Base-by-base conservation (phyloP, 2,888 invertebrate species). In the Apodemia duryi region DNA sequence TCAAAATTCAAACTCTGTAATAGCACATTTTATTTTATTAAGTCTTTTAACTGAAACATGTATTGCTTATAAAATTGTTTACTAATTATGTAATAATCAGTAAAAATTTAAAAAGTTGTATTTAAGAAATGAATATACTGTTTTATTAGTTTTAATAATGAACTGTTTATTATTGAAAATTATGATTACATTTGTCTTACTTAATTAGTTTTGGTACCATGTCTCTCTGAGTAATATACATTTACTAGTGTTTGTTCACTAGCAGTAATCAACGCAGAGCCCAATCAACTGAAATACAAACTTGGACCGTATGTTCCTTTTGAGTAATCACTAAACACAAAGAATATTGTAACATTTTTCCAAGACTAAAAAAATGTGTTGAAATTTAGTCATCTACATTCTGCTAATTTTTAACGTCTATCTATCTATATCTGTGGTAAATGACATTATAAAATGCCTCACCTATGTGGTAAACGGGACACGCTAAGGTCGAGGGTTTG, bases 401-500 rank as follows among this genome's bases (percentile, higher is more conserved):
- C 13, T 46, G 13, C 13, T 13, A 46, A 13, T 46, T 11, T 46
- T 46, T 13, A 46, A 46, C 46, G 43, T 63, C 46, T 49, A 63
- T 63, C 21, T 29, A 32, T 29, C 63, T 46, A 46, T 43, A 13
- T 57, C 57, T 57, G 57, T 57, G 57, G 57, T 57, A 62, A 21
- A 32, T 61, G 62, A 65, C 64, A 65, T 63, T n/a, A 66, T 61
- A 69, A 64, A 71, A 77, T 81, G 84, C 86, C 90, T 90, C 92
- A 97, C 96, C 97, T 96, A 93, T 96, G 96, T 83, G 95, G 95
- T 86, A 97, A 94, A 87, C 96, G 94, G 88, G 96, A 96, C 77
- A 97, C 97, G 88, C 97, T 97, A 85, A 97, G 94, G 93, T 97
- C 97, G 85, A 97, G 93, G 77, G 97, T 97, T 87, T 97, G 97